Conservation (phyloP, 2,888 invertebrate species). For the Gari tellinella region DNA sequence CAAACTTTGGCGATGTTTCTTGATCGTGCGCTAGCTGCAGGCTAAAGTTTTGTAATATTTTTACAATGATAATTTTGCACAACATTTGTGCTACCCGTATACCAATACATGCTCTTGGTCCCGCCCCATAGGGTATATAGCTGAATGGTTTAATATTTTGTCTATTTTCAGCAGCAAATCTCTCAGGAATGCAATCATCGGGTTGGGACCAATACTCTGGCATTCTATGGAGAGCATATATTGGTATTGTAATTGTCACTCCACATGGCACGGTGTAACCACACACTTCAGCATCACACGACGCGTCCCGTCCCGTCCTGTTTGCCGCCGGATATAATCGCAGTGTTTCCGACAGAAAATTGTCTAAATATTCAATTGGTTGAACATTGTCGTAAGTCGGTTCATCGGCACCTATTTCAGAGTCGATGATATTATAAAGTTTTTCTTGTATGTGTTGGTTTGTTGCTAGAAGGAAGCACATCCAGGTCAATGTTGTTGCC, state of each 20-base stretch:
- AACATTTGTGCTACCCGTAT: slow-evolving; percentile 69
- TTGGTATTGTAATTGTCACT: slow-evolving; percentile 42
- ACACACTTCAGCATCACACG: slow-evolving; percentile 37
- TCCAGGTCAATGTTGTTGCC: slow-evolving; percentile 52
- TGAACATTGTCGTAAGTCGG: slow-evolving; percentile 43
- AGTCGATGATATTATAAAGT: slow-evolving; percentile 27
- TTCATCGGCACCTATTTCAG: slow-evolving; percentile 12
- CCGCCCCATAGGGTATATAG: slow-evolving; percentile 74
- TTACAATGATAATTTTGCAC: slow-evolving; percentile 67
- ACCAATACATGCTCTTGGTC: slow-evolving; percentile 75
- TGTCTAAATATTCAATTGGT: slow-evolving; percentile 53
- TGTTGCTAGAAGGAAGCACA: slow-evolving; percentile 47
- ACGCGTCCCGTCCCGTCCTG: slow-evolving; percentile 47
- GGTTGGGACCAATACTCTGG: slow-evolving; percentile 53
- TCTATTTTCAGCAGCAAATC: slow-evolving; percentile 56
- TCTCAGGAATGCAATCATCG: slow-evolving; percentile 49
- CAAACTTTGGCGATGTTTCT: slow-evolving; percentile 41
- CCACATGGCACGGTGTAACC: slow-evolving; percentile 47
- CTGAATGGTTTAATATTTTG: slow-evolving; percentile 56
- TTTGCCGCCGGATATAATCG: slow-evolving; percentile 54
- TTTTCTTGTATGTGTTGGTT: slow-evolving; percentile 44
- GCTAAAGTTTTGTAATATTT: slow-evolving; percentile 64
- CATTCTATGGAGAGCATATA: slow-evolving; percentile 49
- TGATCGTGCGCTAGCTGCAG: slow-evolving; percentile 36
- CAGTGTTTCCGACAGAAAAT: slow-evolving; percentile 52